Base-by-base conservation (phyloP, 2,113 vertebrate species). In the Fulica atra region DNA sequence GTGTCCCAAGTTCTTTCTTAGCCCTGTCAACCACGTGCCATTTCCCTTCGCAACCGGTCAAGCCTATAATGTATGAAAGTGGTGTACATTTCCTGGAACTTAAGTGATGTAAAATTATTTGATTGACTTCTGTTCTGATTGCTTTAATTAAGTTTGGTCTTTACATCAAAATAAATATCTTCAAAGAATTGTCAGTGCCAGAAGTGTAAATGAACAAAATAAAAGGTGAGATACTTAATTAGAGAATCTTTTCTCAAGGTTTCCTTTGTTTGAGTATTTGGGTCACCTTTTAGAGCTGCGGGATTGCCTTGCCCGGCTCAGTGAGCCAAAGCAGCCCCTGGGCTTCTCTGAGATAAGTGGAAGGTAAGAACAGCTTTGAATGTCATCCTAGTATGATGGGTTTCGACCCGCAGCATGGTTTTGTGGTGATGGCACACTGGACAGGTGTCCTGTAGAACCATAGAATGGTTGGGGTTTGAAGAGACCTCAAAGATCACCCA, bases 181-280 rank as follows among this genome's bases (percentile, higher is more conserved):
- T 97, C 94, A 92, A 97, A 96, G 87, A 98, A 94, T 94, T 98
- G 97, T 98, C 96, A 97, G 97, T 98, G 97, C 92, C 97, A 97
- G 95, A 97, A 93, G 84, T 98, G 95, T 98, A 98, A 97, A 98
- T 96, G 93, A 96, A 98, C 97, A 94, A 97, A 98, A 98, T 98
- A 98, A 98, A 98, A 96, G 74, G 72, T 95, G 85, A 96, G 85
- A 95, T 82, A 96, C 89, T 96, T 96, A 92, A 97, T 95, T 97
- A 96, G 86, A 97, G 48, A 56, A 53, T 64, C 51, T 66, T 81
- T 91, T 61, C 44, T 89, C 50, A 31, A 51, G 8, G 23, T 76
- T 94, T 94, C 79, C 31, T 97, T 96, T 96, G 7, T 61, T 57
- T 9, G 2, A 16, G 44, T 68, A 24, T 56, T 79, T 0, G 2